These are phyloP conservation scores for Belonocnema kinseyi DNA, from an alignment of 1,140 invertebrate species.

Conservation along the genomic window DNA sequence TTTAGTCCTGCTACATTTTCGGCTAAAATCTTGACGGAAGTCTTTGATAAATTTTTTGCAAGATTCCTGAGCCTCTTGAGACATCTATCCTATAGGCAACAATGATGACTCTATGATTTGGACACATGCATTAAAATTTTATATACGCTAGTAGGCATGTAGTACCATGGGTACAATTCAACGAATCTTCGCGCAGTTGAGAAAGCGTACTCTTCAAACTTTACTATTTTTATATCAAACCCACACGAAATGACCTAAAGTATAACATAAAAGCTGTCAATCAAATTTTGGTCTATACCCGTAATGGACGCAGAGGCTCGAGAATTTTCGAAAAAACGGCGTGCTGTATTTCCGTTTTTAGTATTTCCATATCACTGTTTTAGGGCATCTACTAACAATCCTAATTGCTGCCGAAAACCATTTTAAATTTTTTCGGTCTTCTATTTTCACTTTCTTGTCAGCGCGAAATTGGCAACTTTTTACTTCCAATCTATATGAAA, in stretches of 20 bases:
- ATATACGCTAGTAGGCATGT: too few relatives aligned
- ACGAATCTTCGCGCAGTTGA: too few relatives aligned
- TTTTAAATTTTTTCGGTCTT: conserved; percentile 40
- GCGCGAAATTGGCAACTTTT: conserved; percentile 55
- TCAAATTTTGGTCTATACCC: conserved; percentile 62
- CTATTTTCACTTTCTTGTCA: conserved; percentile 49
- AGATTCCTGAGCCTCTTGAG: conserved; percentile 44
- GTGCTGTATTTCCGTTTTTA: conserved; percentile 48
- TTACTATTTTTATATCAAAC: too few relatives aligned
- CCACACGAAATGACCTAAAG: too few relatives aligned
- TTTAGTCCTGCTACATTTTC: conserved; percentile 35
- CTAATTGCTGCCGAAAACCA: conserved; percentile 33
- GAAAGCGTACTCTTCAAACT: too few relatives aligned
- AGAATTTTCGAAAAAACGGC: conserved; percentile 57
- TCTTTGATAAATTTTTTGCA: conserved; percentile 42
- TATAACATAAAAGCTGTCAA: too few relatives aligned
- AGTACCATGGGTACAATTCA: too few relatives aligned
- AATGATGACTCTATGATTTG: not conserved
- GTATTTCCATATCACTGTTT: conserved; percentile 43
- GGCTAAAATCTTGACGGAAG: conserved; percentile 32
- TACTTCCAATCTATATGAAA: conserved; percentile 58
- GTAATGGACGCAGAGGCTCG: conserved; percentile 58
- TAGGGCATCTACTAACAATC: conserved; percentile 41
- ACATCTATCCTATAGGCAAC: conserved; percentile 38
- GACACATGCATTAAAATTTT: too few relatives aligned